Conservation (phyloP, 2,797 vertebrate species). For the Liparis tanakae region DNA sequence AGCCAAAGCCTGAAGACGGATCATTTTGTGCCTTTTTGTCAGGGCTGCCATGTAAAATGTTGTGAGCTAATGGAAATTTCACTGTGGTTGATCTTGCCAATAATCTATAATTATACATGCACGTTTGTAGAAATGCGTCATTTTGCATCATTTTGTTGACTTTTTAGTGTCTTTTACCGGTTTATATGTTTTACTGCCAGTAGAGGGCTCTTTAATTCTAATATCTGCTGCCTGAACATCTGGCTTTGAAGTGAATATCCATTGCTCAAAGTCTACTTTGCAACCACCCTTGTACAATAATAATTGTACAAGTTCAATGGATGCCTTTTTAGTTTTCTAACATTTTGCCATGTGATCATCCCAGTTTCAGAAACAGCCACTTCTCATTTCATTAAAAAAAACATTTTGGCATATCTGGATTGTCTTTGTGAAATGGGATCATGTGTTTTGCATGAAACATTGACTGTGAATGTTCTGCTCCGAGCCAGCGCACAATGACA, state of each 20-base stretch:
- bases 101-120: slow-evolving; percentile 22
- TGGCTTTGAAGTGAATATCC: slow-evolving; percentile 28
- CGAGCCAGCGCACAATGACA: slow-evolving; percentile 38
- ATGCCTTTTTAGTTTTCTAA: slow-evolving; percentile 32
- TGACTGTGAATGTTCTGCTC: slow-evolving; percentile 38
- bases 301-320: slow-evolving; percentile 21
- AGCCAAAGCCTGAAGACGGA: slow-evolving; percentile 54
- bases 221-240: slow-evolving; percentile 16
- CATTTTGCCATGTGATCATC: slow-evolving; percentile 26
- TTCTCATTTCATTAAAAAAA: slow-evolving; percentile 57
- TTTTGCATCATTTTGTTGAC: slow-evolving; percentile 31
- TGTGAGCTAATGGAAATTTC: background rate
- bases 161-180: background rate
- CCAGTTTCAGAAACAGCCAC: slow-evolving; percentile 8
- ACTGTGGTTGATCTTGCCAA: slow-evolving; percentile 27
- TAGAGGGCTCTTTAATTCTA: slow-evolving; percentile 68
- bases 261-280: slow-evolving; percentile 34
- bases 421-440: slow-evolving; percentile 50
- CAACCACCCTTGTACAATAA: slow-evolving; percentile 18
- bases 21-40: slow-evolving; percentile 46
- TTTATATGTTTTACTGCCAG: slow-evolving; percentile 57
- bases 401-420: slow-evolving; percentile 36
- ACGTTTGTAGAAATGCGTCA: slow-evolving; percentile 11
- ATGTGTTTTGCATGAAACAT: slow-evolving; percentile 52
- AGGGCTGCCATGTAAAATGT: slow-evolving; percentile 29